Evolutionary conservation across 2,888 invertebrate species (phyloP), one percentile per base, ranked within the genome.

Genomic region (Linnaemya vulpina): DNA sequence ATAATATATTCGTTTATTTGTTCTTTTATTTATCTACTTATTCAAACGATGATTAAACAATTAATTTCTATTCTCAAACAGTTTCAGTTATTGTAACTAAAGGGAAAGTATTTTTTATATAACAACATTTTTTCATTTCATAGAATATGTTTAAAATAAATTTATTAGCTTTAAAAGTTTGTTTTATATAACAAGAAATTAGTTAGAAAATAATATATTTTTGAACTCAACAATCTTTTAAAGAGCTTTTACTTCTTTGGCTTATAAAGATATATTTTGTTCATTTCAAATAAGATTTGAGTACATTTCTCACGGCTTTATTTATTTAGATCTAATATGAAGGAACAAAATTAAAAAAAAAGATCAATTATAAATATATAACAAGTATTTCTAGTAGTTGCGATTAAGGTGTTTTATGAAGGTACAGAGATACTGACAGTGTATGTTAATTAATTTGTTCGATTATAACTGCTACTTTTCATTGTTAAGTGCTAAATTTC

Each of bases 401-500:
- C 71, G 67, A 68, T 70, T 75, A 88, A 88, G 88, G 88, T 89
- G 86, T 89, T 71, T 83, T 81, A 80, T 86, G 80, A 90, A 90
- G 90, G 90, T 90, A 90, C 90, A 90, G 89, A 90, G 90, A 90
- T 89, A 88, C 87, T 88, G 89, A 89, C 89, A 90, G 90, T 89
- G 86, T 87, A 84, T 76, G 10, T 65, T 43, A 75, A 49, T 49
- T 60, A 38, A 25, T 68, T 35, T 38, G 63, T 62, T 77, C 35
- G 38, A 58, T 73, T 73, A 58, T 65, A 73, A 79, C 51, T 63
- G 22, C 15, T 35, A 35, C 65, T 25, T 65, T 79, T 55, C 17
- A 65, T 65, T 55, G 35, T 65, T n/a, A 65, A 74, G 76, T 80
- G 79, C 73, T 74, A 55, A 46, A 40, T 67, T 55, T 43, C 58